Conservation (phyloP, 1,140 invertebrate genomes). For the Macrobrachium rosenbergii region DNA sequence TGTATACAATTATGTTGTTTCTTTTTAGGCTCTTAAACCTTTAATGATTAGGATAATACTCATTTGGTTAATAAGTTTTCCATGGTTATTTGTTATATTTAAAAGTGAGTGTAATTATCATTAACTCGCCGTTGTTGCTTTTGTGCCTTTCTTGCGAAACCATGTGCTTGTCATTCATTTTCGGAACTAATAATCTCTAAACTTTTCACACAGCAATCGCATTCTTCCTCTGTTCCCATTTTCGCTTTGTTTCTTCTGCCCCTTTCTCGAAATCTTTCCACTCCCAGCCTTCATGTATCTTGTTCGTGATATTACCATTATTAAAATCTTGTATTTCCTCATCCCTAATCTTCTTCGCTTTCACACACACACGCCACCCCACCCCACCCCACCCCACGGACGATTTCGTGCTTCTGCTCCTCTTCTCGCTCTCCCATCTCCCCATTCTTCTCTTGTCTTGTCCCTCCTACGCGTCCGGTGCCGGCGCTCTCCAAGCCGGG, state of each 20-base stretch:
- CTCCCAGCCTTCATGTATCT: not conserved
- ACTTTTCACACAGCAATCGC: not conserved
- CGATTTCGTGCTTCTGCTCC: not conserved
- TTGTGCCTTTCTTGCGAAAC: too few relatives aligned
- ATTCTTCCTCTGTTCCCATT: not conserved
- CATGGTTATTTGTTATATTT: too few relatives aligned
- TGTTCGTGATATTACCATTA: not conserved
- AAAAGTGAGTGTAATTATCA: too few relatives aligned
- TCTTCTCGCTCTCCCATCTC: not conserved
- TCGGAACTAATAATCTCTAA: too few relatives aligned
- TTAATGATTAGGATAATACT: too few relatives aligned
- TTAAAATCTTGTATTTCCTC: slow-evolving; percentile 1
- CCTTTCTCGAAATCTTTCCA: not conserved
- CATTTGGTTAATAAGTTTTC: too few relatives aligned
- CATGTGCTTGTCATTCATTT: too few relatives aligned
- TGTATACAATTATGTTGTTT: too few relatives aligned
- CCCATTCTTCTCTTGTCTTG: not conserved
- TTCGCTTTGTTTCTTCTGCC: not conserved
- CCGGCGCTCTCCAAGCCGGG: too few relatives aligned
- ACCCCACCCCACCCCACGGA: not conserved
- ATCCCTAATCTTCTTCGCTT: not conserved
- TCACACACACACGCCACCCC: not conserved
- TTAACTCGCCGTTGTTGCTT: too few relatives aligned
- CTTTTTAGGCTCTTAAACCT: too few relatives aligned
- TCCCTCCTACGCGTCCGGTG: slow-evolving; percentile 28